These are phyloP conservation scores for Tupiocoris notatus DNA, from an alignment of 2,888 invertebrate species.

Conservation along the genomic window DNA sequence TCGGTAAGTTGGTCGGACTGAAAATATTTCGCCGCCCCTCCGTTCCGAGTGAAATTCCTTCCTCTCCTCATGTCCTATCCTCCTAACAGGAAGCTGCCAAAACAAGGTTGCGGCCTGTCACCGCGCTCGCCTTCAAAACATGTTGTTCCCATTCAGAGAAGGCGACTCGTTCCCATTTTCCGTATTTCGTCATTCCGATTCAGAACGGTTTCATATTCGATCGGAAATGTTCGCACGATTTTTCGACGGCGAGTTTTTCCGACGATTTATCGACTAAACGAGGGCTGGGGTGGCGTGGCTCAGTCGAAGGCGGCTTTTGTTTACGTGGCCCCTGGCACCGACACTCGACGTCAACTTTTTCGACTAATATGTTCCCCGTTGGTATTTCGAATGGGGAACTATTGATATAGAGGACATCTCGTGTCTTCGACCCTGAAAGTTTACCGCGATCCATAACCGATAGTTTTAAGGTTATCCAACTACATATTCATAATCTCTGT, in stretches of 20 bases:
- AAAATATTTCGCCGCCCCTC: not conserved
- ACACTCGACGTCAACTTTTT: not conserved
- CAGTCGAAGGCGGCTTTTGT: not conserved
- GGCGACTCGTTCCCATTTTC: not conserved
- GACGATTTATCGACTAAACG: not conserved
- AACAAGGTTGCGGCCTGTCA: slow-evolving; percentile 7
- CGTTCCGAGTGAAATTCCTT: not conserved
- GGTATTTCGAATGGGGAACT: no score
- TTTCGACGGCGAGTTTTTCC: not conserved
- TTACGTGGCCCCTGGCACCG: not conserved
- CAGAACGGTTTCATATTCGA: not conserved
- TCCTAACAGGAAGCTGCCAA: slow-evolving; percentile 11
- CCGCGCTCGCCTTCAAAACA: slow-evolving; percentile 9
- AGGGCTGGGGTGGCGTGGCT: not conserved
- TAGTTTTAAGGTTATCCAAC: no score
- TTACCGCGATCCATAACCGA: no score
- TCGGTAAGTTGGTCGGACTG: slow-evolving; percentile 26
- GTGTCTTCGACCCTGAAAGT: no score
- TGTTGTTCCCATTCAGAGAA: not conserved
- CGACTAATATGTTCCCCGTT: no score
- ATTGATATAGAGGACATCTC: no score
- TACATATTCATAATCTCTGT: no score
- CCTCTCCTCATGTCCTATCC: not conserved
- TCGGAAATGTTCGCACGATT: not conserved
- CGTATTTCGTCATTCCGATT: not conserved